phyloP scores from a whole-genome alignment of 2,888 invertebrate species.

The Cephonodes hylas region DNA sequence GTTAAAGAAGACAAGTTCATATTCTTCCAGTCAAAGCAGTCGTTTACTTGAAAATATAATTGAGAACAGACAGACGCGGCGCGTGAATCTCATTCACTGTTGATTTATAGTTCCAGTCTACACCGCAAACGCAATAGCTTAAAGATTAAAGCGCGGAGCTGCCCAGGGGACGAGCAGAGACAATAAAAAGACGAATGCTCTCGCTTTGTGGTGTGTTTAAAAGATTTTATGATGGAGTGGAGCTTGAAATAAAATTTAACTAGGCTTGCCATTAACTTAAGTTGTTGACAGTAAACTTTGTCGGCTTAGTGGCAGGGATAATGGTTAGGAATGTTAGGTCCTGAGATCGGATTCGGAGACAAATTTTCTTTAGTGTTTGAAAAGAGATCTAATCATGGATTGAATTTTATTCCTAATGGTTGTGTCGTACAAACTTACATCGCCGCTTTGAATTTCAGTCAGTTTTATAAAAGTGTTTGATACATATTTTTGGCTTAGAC shows the following conservation, averaged over 20 bases:
- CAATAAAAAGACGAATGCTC: constrained; percentile 5
- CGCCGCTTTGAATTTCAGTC: no score
- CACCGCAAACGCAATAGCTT: not conserved
- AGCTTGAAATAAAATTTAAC: not conserved
- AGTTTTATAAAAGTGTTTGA: no score
- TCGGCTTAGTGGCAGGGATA: not conserved
- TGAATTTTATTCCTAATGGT: no score
- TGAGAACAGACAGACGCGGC: not conserved
- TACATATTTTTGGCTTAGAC: no score
- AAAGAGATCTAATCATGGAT: no score
- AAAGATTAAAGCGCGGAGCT: not conserved
- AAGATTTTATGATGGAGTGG: constrained; percentile 1
- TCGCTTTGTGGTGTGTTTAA: constrained; percentile 5
- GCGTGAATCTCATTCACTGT: not conserved
- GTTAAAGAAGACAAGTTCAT: no score
- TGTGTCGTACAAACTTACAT: no score
- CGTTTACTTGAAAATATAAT: not conserved
- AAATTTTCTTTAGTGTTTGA: not conserved
- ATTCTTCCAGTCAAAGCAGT: no score
- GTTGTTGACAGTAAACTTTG: constrained; percentile 4
- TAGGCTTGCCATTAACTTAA: constrained; percentile 1
- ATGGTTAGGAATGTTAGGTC: not conserved
- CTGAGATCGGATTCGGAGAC: not conserved
- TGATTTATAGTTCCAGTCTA: constrained; percentile 5
- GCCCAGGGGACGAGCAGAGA: constrained; percentile 1